These are phyloP conservation scores for Muscidifurax raptorellus DNA, from an alignment of 1,140 invertebrate species.

Conservation along the genomic window DNA sequence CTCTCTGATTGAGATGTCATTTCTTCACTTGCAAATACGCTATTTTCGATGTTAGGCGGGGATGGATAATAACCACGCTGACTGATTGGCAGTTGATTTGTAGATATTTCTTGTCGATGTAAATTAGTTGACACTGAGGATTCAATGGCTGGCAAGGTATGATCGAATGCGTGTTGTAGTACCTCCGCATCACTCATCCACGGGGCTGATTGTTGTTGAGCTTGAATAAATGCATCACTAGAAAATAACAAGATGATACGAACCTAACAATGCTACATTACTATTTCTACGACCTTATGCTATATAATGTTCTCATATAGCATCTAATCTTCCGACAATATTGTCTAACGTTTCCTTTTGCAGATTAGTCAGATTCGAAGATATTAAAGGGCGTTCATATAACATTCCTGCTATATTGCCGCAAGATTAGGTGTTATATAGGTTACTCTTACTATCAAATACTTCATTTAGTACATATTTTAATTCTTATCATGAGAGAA, in stretches of 20 bases:
- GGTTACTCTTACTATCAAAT: no score
- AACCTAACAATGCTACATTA: constrained; percentile 37
- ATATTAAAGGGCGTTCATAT: no score
- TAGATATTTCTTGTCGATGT: constrained; percentile 45
- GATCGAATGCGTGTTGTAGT: constrained; percentile 75
- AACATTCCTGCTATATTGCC: no score
- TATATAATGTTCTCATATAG: no score
- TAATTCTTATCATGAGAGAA: no score
- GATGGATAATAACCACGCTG: constrained; percentile 66
- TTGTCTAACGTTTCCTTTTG: neutral
- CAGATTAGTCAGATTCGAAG: no score
- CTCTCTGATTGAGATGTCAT: constrained; percentile 70
- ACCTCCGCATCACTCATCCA: constrained; percentile 92
- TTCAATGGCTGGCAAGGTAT: constrained; percentile 69
- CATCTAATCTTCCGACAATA: no score
- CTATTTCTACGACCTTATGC: neutral
- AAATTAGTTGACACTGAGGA: constrained; percentile 50
- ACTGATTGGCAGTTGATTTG: constrained; percentile 7
- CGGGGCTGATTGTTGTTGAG: constrained; percentile 93
- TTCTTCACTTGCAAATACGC: constrained; percentile 64
- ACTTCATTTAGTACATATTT: no score
- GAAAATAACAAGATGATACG: constrained; percentile 84
- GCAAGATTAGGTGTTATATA: no score
- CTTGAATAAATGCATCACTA: constrained; percentile 96
- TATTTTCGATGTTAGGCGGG: constrained; percentile 65